Percentiles rank a stretch among this genome's conserved stretches.
These are phyloP conservation scores for Noctua janthina DNA, from an alignment of 2,888 invertebrate species.

Conservation along the genomic window DNA sequence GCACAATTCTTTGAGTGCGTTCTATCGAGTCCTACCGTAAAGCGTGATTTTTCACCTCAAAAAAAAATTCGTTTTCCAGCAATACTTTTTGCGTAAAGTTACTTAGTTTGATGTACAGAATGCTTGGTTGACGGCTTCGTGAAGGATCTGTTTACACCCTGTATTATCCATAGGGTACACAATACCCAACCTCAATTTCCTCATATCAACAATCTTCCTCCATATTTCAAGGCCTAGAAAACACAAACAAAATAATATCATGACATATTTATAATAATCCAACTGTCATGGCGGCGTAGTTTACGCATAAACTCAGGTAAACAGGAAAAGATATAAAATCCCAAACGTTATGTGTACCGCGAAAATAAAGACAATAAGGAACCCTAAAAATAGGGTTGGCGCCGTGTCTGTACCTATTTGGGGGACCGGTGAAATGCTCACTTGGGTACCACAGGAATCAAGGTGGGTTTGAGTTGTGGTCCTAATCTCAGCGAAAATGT, in stretches of 20 bases:
- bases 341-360: conserved; percentile 76
- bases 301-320: conserved; percentile 40
- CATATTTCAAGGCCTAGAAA: conserved; percentile 1
- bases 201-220: conserved; percentile 18
- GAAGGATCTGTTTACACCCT: no score
- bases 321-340: conserved; percentile 65
- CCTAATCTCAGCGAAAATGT: conserved; percentile 39
- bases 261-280: conserved; percentile 48
- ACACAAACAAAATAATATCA: conserved; percentile 43
- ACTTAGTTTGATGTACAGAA: no score
- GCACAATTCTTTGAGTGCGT: no score
- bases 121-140: no score
- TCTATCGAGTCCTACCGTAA: no score
- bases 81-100: no score
- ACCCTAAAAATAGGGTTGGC: conserved; percentile 70
- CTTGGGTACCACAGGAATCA: conserved; percentile 74
- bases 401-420: conserved; percentile 72
- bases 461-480: conserved; percentile 69
- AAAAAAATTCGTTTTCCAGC: no score
- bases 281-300: conserved; percentile 27
- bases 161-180: no score
- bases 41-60: no score
- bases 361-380: conserved; percentile 71
- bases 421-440: conserved; percentile 72
- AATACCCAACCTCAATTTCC: background rate